These are phyloP conservation scores for Subacronicta megacephala DNA, from an alignment of 2,888 invertebrate genomes.

Conservation along the genomic window DNA sequence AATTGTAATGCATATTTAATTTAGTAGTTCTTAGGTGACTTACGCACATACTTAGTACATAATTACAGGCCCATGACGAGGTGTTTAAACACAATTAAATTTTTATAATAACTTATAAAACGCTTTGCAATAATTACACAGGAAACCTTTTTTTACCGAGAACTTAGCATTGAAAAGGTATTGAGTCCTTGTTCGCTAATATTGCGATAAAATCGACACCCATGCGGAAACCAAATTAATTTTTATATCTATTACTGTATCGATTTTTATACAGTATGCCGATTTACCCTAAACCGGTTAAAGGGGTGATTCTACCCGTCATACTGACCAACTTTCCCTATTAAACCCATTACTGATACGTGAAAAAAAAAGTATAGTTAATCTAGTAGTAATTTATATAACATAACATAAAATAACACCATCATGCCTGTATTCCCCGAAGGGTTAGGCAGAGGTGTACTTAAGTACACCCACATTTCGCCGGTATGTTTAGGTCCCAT, in stretches of 20 bases:
- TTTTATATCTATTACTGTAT: constrained; percentile 7
- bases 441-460: too few relatives aligned
- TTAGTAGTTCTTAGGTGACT: constrained; percentile 20
- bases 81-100: constrained; percentile 9
- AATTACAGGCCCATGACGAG: constrained; percentile 19
- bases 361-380: too few relatives aligned
- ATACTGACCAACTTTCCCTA: too few relatives aligned
- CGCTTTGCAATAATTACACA: constrained; percentile 31
- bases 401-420: too few relatives aligned
- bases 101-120: constrained; percentile 20
- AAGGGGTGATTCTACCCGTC: too few relatives aligned
- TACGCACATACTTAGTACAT: background rate
- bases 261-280: background rate
- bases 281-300: too few relatives aligned
- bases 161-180: constrained; percentile 52
- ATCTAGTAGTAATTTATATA: too few relatives aligned
- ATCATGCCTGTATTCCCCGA: too few relatives aligned
- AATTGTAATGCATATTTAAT: constrained; percentile 4
- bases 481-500: too few relatives aligned
- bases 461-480: too few relatives aligned
- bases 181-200: constrained; percentile 48
- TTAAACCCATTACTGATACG: too few relatives aligned
- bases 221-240: constrained; percentile 29
- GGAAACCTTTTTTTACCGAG: constrained; percentile 53
- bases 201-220: constrained; percentile 23